These are phyloP conservation scores for Tolypeutes matacus DNA, from an alignment of 2,797 vertebrate genomes.

Conservation along the genomic window DNA sequence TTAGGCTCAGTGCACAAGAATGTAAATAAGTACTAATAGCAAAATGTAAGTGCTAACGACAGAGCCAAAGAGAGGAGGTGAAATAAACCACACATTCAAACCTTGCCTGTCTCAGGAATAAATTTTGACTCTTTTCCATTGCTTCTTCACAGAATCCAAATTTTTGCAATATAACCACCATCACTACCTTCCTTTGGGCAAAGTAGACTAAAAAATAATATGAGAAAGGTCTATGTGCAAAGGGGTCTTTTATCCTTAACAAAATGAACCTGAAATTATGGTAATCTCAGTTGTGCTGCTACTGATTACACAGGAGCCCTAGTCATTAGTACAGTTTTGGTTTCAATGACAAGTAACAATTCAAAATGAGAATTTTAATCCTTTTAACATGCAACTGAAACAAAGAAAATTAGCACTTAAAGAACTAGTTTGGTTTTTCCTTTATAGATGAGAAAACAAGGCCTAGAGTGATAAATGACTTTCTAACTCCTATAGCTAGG, in stretches of 20 bases:
- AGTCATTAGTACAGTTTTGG: too few species aligned
- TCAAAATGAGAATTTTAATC: too few species aligned
- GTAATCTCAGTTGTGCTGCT: too few species aligned
- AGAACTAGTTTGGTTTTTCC: too few species aligned
- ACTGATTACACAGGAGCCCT: too few species aligned
- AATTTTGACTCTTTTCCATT: background rate
- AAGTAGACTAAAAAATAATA: background rate
- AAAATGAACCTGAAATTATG: background rate
- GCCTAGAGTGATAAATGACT: too few species aligned
- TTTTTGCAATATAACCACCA: background rate
- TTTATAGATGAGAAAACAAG: too few species aligned
- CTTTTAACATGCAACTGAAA: too few species aligned
- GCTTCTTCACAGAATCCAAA: conserved; percentile 13
- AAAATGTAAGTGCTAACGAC: conserved; percentile 46
- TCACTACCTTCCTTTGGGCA: background rate
- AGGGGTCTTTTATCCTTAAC: background rate
- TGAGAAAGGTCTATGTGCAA: background rate
- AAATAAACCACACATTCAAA: conserved; percentile 9
- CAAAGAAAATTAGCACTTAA: too few species aligned
- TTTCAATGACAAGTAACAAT: too few species aligned
- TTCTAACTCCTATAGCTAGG: too few species aligned
- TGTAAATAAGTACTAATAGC: conserved; percentile 73
- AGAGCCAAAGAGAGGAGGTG: background rate
- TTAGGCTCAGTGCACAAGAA: conserved; percentile 45
- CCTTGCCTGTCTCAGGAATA: background rate